These are phyloP conservation scores for Ploceus nigricollis DNA, from an alignment of 2,113 vertebrate species.

Conservation along the genomic window DNA sequence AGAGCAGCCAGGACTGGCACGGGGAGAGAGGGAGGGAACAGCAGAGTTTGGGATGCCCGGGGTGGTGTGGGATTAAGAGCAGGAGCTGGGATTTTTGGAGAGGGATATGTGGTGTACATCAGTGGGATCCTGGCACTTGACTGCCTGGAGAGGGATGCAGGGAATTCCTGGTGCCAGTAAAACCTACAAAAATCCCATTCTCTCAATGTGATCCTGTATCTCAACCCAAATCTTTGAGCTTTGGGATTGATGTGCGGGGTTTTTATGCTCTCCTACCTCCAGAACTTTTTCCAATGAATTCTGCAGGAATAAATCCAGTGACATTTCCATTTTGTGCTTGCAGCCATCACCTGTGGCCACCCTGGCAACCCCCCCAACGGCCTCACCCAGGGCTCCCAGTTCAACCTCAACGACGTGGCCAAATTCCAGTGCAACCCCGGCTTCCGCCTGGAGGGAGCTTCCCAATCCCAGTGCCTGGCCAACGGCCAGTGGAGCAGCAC, in stretches of 20 bases:
- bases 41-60: neutral
- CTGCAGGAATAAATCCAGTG: neutral
- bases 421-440: slow-evolving; percentile 90
- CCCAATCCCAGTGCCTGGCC: slow-evolving; percentile 85
- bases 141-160: neutral
- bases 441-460: slow-evolving; percentile 84
- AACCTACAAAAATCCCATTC: neutral
- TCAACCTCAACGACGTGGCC: slow-evolving; percentile 91
- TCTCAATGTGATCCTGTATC: neutral
- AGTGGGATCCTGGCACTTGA: neutral
- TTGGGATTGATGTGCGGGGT: accelerated
- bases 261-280: accelerated
- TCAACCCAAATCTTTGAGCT: neutral
- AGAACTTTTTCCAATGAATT: neutral
- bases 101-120: neutral
- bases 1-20: neutral
- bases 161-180: neutral
- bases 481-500: slow-evolving; percentile 93
- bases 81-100: neutral
- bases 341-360: slow-evolving; percentile 96
- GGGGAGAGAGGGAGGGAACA: neutral
- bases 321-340: neutral
- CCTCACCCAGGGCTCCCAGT: slow-evolving; percentile 90
- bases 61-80: neutral
- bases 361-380: slow-evolving; percentile 92